These are phyloP conservation scores for Synergus itoensis DNA, from an alignment of 2,888 invertebrate species.

Conservation along the genomic window DNA sequence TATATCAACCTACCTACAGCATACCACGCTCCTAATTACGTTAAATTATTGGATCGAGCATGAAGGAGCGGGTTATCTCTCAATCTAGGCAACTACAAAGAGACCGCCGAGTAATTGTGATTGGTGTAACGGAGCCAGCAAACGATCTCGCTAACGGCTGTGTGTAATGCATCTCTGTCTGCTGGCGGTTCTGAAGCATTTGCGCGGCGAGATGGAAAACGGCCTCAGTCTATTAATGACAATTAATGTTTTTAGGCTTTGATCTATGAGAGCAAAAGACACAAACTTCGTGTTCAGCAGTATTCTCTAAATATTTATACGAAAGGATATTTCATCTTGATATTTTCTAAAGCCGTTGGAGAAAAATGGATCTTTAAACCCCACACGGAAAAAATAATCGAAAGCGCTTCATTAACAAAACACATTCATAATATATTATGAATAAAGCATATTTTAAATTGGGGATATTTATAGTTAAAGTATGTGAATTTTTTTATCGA, in stretches of 20 bases:
- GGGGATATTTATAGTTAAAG: too few species aligned
- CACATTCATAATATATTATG: too few species aligned
- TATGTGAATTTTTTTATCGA: too few species aligned
- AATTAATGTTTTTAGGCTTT: conserved; percentile 32
- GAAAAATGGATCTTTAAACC: too few species aligned
- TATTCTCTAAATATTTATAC: neutral
- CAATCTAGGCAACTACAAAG: conserved; percentile 68
- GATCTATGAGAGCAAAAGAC: neutral
- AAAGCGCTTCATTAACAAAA: too few species aligned
- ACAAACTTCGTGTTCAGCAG: neutral
- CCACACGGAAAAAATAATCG: too few species aligned
- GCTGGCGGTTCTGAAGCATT: conserved; percentile 17
- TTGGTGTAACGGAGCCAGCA: conserved; percentile 32
- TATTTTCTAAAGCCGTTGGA: neutral
- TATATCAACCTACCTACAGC: conserved; percentile 23
- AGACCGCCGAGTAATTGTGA: conserved; percentile 38
- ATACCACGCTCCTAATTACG: conserved; percentile 65
- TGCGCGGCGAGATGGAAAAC: conserved; percentile 23
- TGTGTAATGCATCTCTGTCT: conserved; percentile 28
- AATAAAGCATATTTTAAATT: too few species aligned
- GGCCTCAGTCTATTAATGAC: conserved; percentile 30
- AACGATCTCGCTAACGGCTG: conserved; percentile 31
- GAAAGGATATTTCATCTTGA: neutral
- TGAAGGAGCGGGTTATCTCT: conserved; percentile 70
- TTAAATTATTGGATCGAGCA: conserved; percentile 70